Base-by-base conservation (phyloP, 37 sponge, comb jelly and placozoan species). In the Chondrilla cf. caribensis region DNA sequence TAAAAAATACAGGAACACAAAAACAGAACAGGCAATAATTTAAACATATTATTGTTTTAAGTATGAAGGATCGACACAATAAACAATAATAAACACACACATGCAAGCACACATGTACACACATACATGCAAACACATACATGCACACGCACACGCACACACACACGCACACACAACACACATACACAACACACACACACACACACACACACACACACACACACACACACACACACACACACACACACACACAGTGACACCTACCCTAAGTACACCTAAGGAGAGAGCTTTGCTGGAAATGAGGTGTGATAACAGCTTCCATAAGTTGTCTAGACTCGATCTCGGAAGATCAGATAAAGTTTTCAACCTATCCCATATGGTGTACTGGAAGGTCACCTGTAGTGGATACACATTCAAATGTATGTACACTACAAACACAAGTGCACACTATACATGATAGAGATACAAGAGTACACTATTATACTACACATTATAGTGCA, bases 361-460 rank as follows among this genome's bases (percentile, higher is more conserved):
- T 73, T 97, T 97, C 65, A 95, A 78, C 55, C 87, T 76, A 60
- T 97, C 98, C 98, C 98, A 97, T 40, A 97, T 42, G 38, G 91
- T 57, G 70, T 90, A 97, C 86, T 95, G 96, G 38, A 90, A 88
- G 7, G 98, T 97, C 32, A 93, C 84, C 89, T 92, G n/a, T n/a
- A n/a, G n/a, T n/a, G n/a, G n/a, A n/a, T n/a, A n/a, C n/a, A n/a
- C n/a, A n/a, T n/a, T n/a, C n/a, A 15, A 17, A 64, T 64, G 42
- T 38, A 80, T 64, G 44, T 0, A 31, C 70, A 29, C 40, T 32
- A 81, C 24, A 44, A 68, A 31, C 35, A 77, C 58, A 51, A 25
- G 47, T 77, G 14, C n/a, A n/a, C n/a, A n/a, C n/a, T n/a, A n/a
- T n/a, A n/a, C n/a, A n/a, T n/a, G n/a, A n/a, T n/a, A n/a, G n/a